These are phyloP conservation scores for Pogona vitticeps DNA, from an alignment of 2,113 vertebrate genomes.

Conservation along the genomic window DNA sequence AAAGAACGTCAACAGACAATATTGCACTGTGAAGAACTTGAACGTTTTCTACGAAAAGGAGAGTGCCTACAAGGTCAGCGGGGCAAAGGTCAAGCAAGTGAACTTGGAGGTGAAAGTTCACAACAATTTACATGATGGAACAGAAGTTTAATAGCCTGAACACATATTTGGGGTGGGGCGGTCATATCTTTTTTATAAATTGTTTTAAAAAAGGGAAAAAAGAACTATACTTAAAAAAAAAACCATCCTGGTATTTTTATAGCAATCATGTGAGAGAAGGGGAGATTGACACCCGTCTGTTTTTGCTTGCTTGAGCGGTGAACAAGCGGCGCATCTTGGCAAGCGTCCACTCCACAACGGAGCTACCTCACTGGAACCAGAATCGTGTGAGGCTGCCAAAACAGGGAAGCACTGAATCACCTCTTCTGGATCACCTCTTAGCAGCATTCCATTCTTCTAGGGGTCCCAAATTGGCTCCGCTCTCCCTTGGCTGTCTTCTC, in stretches of 20 bases:
- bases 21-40: conserved; percentile 86
- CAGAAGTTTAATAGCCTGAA: conserved; percentile 83
- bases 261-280: conserved; percentile 68
- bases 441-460: background rate
- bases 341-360: conserved; percentile 70
- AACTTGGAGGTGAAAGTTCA: conserved; percentile 93
- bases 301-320: conserved; percentile 47
- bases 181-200: conserved; percentile 81
- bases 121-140: conserved; percentile 92
- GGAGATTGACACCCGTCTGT: conserved; percentile 58
- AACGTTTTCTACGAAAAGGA: conserved; percentile 79
- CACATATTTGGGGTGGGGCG: conserved; percentile 49
- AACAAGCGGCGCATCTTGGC: conserved; percentile 62
- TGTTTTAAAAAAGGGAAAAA: conserved; percentile 49
- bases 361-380: conserved; percentile 77
- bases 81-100: conserved; percentile 85
- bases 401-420: background rate
- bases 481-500: background rate
- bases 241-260: conserved; percentile 83
- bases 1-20: conserved; percentile 80
- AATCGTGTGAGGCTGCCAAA: conserved; percentile 37
- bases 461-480: background rate
- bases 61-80: conserved; percentile 61
- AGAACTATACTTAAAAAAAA: conserved; percentile 46
- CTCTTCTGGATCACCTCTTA: background rate